Evolutionary conservation across 1,140 invertebrate species (phyloP).

Genomic region (Tetramorium alpestre): DNA sequence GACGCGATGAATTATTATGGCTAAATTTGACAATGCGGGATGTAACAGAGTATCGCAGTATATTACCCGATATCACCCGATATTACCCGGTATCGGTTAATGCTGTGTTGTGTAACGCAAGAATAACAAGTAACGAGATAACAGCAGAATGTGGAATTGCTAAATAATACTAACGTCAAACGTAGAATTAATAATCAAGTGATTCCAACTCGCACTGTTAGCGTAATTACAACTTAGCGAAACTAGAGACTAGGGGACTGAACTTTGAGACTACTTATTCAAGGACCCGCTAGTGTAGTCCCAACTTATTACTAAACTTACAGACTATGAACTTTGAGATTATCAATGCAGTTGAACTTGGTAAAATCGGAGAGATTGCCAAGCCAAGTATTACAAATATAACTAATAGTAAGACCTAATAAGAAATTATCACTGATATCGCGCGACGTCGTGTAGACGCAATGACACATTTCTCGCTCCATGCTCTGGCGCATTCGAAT

Average conservation of each 20-base stretch:
- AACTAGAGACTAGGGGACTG: slow-evolving; percentile 25
- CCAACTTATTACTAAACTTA: slow-evolving; percentile 39
- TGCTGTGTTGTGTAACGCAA: background rate
- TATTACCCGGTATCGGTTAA: background rate
- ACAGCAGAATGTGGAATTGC: background rate
- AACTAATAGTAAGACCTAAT: background rate
- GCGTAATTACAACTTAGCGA: slow-evolving; percentile 33
- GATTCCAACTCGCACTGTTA: slow-evolving; percentile 1
- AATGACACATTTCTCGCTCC: background rate
- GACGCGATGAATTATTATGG: slow-evolving; percentile 2
- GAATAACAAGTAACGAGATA: background rate
- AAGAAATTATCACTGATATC: slow-evolving; percentile 10
- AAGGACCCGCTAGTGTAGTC: background rate
- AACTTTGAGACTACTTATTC: slow-evolving; percentile 55
- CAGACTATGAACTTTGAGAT: slow-evolving; percentile 22
- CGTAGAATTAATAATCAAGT: slow-evolving; percentile 19
- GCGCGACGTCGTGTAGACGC: no score
- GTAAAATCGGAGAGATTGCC: slow-evolving; percentile 8
- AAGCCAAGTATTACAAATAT: slow-evolving; percentile 14
- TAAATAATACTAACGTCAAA: slow-evolving; percentile 7
- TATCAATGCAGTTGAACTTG: slow-evolving; percentile 16
- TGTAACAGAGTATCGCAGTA: background rate
- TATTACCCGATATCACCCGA: background rate
- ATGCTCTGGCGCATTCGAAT: slow-evolving; percentile 1
- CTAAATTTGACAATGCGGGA: background rate